Conservation (phyloP, 1,140 invertebrate genomes). For the Grapholita molesta region DNA sequence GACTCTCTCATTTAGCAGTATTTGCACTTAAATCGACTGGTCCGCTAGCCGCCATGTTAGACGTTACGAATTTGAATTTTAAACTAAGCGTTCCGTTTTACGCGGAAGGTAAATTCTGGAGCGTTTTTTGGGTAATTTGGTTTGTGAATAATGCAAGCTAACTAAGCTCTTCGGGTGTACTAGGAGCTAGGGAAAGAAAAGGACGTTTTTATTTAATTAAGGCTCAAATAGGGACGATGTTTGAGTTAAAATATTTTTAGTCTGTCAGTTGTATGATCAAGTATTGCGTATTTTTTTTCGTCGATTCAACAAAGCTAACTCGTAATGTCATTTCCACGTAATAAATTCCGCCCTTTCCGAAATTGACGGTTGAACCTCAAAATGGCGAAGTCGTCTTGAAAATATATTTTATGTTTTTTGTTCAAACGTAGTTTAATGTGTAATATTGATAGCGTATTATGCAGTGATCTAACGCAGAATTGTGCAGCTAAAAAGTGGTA, state of each 20-base stretch:
- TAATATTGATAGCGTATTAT: too few species aligned
- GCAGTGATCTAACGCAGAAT: too few species aligned
- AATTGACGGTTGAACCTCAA: too few species aligned
- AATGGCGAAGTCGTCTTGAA: too few species aligned
- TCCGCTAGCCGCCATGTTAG: background rate
- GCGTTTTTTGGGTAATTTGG: slow-evolving; percentile 10
- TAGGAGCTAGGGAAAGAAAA: background rate
- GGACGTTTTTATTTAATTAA: background rate
- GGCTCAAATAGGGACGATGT: background rate
- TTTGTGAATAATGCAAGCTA: slow-evolving; percentile 17
- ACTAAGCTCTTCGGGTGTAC: background rate
- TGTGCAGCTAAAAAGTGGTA: too few species aligned
- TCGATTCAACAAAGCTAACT: too few species aligned
- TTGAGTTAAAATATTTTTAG: background rate
- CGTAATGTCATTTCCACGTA: too few species aligned
- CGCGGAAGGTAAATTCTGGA: slow-evolving; percentile 6
- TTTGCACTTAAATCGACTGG: slow-evolving; percentile 19
- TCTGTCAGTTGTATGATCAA: too few species aligned
- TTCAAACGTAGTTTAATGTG: too few species aligned
- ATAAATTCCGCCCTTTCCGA: too few species aligned
- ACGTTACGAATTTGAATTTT: slow-evolving; percentile 19
- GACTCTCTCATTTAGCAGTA: slow-evolving; percentile 11
- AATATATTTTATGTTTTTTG: too few species aligned
- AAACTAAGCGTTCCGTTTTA: slow-evolving; percentile 19
- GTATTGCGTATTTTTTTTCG: too few species aligned